These are phyloP conservation scores for Eriosoma lanigerum DNA, from an alignment of 1,140 invertebrate species.

Conservation along the genomic window DNA sequence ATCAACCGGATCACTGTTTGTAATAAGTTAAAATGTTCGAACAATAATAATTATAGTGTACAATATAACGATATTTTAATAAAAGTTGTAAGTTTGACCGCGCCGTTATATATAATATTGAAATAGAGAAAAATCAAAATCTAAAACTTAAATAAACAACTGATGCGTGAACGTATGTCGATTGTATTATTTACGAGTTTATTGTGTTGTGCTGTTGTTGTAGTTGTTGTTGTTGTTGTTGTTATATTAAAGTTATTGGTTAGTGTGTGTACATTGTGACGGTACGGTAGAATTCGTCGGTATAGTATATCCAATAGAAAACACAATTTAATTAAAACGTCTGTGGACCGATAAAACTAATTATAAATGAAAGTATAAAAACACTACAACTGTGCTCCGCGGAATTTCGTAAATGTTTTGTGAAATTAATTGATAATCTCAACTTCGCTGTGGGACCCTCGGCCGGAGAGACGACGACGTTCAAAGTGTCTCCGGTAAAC, in stretches of 20 bases:
- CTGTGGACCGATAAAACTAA: neutral
- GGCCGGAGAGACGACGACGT: too few relatives aligned
- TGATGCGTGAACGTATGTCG: neutral
- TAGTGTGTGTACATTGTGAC: neutral
- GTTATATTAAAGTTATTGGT: neutral
- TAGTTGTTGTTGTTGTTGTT: neutral
- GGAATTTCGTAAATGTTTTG: slow-evolving; percentile 1
- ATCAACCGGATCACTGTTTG: neutral
- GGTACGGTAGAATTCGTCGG: neutral
- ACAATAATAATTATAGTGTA: neutral
- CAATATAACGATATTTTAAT: too few relatives aligned
- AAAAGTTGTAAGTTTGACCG: too few relatives aligned
- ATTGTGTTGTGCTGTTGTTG: too few relatives aligned
- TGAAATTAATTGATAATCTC: slow-evolving; percentile 27
- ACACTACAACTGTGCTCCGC: neutral
- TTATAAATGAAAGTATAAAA: neutral
- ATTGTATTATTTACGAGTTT: neutral
- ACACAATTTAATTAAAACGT: slow-evolving; percentile 36
- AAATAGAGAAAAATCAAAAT: neutral
- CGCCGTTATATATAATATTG: neutral
- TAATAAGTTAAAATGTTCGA: neutral
- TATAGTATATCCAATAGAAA: neutral
- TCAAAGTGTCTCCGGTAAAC: neutral
- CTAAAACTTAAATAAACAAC: neutral
- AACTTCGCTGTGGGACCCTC: neutral